These are phyloP conservation scores for Alethe castanea DNA, from an alignment of 2,113 vertebrate genomes.

Conservation along the genomic window DNA sequence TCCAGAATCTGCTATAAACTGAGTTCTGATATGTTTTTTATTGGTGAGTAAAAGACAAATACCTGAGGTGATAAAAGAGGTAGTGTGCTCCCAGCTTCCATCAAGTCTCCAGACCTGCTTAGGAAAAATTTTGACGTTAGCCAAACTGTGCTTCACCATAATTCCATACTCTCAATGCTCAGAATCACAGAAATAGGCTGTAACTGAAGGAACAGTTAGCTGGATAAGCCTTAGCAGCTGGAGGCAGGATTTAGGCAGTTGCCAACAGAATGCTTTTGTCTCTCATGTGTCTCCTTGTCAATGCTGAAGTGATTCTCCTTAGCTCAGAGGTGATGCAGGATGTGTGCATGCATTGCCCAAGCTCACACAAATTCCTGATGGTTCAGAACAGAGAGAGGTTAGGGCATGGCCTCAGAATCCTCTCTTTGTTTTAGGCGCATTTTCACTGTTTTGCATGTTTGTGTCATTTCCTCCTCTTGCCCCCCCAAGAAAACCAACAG, in stretches of 20 bases:
- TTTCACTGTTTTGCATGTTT: neutral
- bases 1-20: neutral
- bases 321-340: neutral
- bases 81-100: neutral
- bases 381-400: neutral
- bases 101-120: neutral
- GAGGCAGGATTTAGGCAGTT: neutral
- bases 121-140: neutral
- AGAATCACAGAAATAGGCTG: neutral
- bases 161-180: neutral
- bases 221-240: neutral
- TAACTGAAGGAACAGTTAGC: neutral
- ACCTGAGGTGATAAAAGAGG: neutral
- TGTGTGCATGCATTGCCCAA: accelerated
- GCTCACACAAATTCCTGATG: neutral
- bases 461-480: neutral
- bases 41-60: neutral
- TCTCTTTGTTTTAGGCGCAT: neutral
- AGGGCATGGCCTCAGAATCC: neutral
- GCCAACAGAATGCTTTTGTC: neutral
- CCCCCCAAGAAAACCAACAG: neutral
- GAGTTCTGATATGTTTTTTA: neutral
- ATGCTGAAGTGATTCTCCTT: neutral
- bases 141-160: neutral
- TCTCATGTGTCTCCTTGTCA: neutral